phyloP scores from a whole-genome alignment of 2,888 invertebrate genomes.

The Branchipolynoe longqiensis region DNA sequence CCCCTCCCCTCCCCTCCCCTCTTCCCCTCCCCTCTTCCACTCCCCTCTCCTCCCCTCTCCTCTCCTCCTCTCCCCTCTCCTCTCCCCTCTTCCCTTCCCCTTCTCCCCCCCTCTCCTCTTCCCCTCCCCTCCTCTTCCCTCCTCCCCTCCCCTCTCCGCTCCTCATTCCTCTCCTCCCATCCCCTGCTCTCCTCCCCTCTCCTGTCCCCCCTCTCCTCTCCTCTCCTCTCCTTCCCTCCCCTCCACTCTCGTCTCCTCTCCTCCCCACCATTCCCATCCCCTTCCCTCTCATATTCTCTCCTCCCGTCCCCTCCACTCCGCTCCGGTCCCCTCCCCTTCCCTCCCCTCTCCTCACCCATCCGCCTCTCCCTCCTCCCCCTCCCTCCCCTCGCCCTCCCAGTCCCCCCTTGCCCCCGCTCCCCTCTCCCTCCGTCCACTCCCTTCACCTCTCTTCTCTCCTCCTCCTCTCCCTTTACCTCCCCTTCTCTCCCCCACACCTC shows the following conservation, averaged over 20 bases:
- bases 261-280: background rate
- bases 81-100: background rate
- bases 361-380: background rate
- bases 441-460: background rate
- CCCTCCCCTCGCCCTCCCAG: background rate
- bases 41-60: background rate
- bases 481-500: background rate
- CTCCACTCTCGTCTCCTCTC: background rate
- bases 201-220: background rate
- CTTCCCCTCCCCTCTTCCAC: background rate
- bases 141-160: background rate
- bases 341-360: background rate
- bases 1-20: background rate
- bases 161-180: no score
- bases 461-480: background rate
- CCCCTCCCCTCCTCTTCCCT: conserved; percentile 19
- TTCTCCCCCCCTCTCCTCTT: background rate
- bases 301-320: background rate
- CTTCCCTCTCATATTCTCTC: background rate
- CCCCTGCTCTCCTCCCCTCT: background rate
- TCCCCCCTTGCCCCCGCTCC: background rate
- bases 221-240: background rate
- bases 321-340: background rate
- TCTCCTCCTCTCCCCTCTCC: background rate
- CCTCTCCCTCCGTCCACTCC: background rate